Conservation (phyloP, 2,797 vertebrate species). For the Megalops cyprinoides region DNA sequence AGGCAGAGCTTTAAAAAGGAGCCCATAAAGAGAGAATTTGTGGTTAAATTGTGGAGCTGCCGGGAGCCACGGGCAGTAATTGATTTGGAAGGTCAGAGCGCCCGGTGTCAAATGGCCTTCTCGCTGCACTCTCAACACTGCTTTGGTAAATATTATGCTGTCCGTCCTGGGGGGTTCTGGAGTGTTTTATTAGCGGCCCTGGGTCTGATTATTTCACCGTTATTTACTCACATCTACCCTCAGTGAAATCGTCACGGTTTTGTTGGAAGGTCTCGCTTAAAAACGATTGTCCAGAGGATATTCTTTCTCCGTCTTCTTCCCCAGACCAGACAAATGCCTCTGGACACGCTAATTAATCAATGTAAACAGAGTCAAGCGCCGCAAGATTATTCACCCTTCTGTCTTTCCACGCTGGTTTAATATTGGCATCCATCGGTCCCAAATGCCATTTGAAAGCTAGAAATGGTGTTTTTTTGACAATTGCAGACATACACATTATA, state of each 20-base stretch:
- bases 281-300: constrained; percentile 26
- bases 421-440: not conserved
- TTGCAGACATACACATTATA: too few species aligned
- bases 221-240: constrained; percentile 59
- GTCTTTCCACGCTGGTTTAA: not conserved
- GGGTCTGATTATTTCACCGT: constrained; percentile 51
- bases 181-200: constrained; percentile 54
- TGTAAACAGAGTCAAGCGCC: constrained; percentile 41
- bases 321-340: constrained; percentile 41
- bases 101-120: constrained; percentile 43
- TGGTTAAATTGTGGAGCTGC: constrained; percentile 48
- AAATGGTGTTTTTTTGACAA: not conserved
- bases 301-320: constrained; percentile 19
- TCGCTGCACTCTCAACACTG: constrained; percentile 31
- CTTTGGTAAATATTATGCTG: constrained; percentile 55
- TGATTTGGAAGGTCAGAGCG: constrained; percentile 52
- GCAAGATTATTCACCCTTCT: constrained; percentile 11
- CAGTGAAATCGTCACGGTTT: constrained; percentile 33
- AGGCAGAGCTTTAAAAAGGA: constrained; percentile 39
- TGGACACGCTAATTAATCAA: constrained; percentile 49
- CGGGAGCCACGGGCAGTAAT: constrained; percentile 46
- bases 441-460: not conserved
- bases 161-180: constrained; percentile 48
- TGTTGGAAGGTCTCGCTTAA: constrained; percentile 25
- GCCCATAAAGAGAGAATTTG: constrained; percentile 49